Conservation (phyloP, 2,888 invertebrate genomes). For the Cyclophora albipunctata region DNA sequence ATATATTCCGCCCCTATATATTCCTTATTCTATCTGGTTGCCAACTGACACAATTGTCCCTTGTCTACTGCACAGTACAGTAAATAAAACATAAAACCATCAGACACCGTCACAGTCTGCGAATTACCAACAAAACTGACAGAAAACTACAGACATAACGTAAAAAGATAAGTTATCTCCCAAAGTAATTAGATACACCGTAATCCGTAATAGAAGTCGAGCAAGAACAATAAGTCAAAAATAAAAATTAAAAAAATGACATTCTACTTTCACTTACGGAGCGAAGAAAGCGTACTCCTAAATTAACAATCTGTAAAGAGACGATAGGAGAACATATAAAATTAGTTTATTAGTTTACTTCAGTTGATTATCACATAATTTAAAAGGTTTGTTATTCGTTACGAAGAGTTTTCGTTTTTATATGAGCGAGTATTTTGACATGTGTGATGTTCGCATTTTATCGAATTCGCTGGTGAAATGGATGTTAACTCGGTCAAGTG, state of each 20-base stretch:
- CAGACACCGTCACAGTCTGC: too few species aligned
- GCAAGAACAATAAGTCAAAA: constrained; percentile 13
- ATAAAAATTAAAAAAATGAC: constrained; percentile 27
- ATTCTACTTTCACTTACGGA: constrained; percentile 44
- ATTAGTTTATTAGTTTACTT: constrained; percentile 28
- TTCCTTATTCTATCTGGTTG: too few species aligned
- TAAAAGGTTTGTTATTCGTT: too few species aligned
- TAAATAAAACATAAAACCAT: too few species aligned
- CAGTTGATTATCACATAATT: constrained; percentile 11
- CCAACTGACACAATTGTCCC: too few species aligned
- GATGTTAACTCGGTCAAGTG: too few species aligned
- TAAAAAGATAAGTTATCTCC: constrained; percentile 12
- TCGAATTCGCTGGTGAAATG: too few species aligned
- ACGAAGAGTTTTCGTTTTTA: too few species aligned
- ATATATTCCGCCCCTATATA: too few species aligned
- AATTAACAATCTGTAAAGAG: constrained; percentile 64
- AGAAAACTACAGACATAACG: constrained; percentile 3
- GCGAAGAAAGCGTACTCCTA: constrained; percentile 64
- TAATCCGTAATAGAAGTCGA: constrained; percentile 17
- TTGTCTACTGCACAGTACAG: too few species aligned
- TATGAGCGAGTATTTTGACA: too few species aligned
- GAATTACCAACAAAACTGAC: not conserved
- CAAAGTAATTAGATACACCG: constrained; percentile 13
- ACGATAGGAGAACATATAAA: constrained; percentile 25
- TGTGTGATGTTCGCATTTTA: too few species aligned